Base-by-base conservation (phyloP, 2,888 invertebrate species). In the Perizoma affinitatum region DNA sequence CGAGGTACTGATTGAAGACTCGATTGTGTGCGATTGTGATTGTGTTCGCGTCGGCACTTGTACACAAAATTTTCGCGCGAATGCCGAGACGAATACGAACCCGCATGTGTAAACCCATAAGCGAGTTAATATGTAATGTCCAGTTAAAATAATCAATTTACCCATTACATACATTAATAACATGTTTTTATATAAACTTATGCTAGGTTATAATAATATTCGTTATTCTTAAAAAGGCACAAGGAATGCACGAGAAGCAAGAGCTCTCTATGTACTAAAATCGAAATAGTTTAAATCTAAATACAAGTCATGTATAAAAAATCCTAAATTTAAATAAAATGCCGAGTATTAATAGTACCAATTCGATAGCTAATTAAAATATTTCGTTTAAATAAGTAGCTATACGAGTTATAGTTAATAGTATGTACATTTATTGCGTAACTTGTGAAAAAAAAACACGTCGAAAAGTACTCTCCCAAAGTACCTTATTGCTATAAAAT, bases 211-310 rank as follows among this genome's bases (percentile, higher is more conserved):
- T 38, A 38, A 38, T 38, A 38, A 38, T 38, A 38, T 11, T 33
- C 4, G 7, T 8, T 45, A 9, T 35, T 61, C 10, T 44, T 47
- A 61, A 36, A 53, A 90, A 91, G 91, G 91, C 91, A 91, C 90
- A 77, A 77, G 86, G 91, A 92, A 92, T 91, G 91, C 91, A 85
- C 84, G 71, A 82, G 79, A 79, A 81, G 78, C 75, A 66, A 58
- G 53, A 63, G 66, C 62, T 59, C 54, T 59, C 58, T 63, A 58
- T 57, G 52, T 57, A 64, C 63, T 56, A 51, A 48, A 52, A 48
- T 38, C 7, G 34, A 47, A 45, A 42, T 50, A 45, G 42, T 50
- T 45, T 45, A 57, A 44, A 51, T 41, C 47, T 54, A 35, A 49
- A 58, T 45, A 58, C 58, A 33, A 51, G 45, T 48, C 44, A 51